A percentile compares a stretch with the other conserved stretches of the same genome.
Evolutionary conservation across 2,888 invertebrate species (phyloP).

Genomic region (Timandra comae): DNA sequence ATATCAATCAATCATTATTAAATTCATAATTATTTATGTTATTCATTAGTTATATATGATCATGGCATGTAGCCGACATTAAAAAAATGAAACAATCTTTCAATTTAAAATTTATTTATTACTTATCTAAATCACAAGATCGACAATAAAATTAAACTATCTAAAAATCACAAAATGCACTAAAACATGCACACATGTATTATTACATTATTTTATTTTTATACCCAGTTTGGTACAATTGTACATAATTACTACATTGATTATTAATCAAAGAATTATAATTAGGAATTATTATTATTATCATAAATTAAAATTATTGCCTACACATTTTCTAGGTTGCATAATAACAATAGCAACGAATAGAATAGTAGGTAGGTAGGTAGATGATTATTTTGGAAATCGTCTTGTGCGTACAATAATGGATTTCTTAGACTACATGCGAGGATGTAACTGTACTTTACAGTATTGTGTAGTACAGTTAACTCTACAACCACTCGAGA

Average conservation of each 20-base stretch:
- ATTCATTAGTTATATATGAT: too few species aligned
- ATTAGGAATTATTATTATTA: constrained; percentile 38
- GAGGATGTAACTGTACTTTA: constrained; percentile 54
- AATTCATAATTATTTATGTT: too few species aligned
- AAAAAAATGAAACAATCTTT: constrained; percentile 3
- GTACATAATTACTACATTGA: constrained; percentile 52
- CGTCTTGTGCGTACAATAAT: constrained; percentile 30
- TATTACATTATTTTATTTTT: constrained; percentile 66
- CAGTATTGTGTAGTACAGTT: constrained; percentile 47
- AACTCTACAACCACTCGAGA: constrained; percentile 55
- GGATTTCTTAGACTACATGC: constrained; percentile 41
- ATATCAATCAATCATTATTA: too few species aligned
- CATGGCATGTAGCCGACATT: too few species aligned
- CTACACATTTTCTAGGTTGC: constrained; percentile 51
- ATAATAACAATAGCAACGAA: constrained; percentile 30
- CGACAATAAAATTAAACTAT: constrained; percentile 74
- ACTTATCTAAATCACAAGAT: constrained; percentile 75
- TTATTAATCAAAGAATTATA: constrained; percentile 39
- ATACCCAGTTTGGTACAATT: constrained; percentile 67
- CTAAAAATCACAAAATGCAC: constrained; percentile 77
- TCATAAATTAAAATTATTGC: constrained; percentile 45
- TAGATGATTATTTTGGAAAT: constrained; percentile 29
- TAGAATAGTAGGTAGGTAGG: constrained; percentile 17
- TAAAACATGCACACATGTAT: constrained; percentile 76
- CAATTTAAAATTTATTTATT: constrained; percentile 42